Conservation (phyloP, 2,113 vertebrate species). For the Jaculus jaculus region DNA sequence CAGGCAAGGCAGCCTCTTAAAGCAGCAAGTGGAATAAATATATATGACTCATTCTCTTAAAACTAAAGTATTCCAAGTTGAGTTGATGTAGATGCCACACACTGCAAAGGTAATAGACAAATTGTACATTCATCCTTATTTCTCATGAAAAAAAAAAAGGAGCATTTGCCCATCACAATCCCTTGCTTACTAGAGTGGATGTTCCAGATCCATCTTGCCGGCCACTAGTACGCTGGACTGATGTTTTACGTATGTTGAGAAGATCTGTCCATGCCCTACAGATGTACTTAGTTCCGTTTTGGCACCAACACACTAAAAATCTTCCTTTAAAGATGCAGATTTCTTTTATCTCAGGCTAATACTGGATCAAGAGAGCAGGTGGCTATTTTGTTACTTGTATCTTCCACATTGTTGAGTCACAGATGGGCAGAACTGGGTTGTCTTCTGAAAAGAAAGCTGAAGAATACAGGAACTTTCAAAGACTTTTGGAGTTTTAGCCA, state of each 20-base stretch:
- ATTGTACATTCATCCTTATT: neutral
- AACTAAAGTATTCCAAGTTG: neutral
- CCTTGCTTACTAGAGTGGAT: neutral
- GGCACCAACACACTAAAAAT: neutral
- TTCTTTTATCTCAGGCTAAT: slow-evolving; percentile 24
- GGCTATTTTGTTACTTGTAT: neutral
- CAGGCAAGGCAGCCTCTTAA: neutral
- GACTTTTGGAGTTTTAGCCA: neutral
- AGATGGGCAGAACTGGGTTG: neutral
- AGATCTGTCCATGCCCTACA: neutral
- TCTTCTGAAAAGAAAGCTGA: neutral
- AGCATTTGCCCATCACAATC: neutral
- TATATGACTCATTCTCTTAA: too few relatives aligned
- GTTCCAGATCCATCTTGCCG: neutral
- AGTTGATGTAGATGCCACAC: neutral
- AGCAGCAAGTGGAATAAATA: neutral
- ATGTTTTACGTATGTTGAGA: neutral
- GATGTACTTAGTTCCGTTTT: slow-evolving; percentile 22
- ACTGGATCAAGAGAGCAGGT: neutral
- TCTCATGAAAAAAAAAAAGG: neutral
- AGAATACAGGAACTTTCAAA: slow-evolving; percentile 14
- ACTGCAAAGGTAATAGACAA: neutral
- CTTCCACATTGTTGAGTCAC: neutral
- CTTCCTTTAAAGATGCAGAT: neutral
- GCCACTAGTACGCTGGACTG: neutral